Conservation (phyloP, 2,797 vertebrate species). For the Margarornis squamiger region DNA sequence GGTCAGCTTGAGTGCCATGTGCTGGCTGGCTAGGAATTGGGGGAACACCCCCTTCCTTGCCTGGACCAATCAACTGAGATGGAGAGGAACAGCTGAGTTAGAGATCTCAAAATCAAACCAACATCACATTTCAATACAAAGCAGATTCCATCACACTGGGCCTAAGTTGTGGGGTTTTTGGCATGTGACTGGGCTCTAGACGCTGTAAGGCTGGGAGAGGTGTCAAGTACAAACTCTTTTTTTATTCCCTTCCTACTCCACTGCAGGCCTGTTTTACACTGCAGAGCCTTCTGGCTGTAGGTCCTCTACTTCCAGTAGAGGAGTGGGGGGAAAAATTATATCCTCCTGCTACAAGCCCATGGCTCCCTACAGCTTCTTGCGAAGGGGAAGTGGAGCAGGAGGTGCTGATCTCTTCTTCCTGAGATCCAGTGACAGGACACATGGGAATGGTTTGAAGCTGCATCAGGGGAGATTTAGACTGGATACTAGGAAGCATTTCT, state of each 20-base stretch:
- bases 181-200: neutral
- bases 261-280: neutral
- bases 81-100: constrained; percentile 29
- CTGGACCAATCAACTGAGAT: constrained; percentile 81
- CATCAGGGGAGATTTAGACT: neutral
- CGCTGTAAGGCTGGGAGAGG: neutral
- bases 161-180: neutral
- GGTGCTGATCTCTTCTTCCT: neutral
- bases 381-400: neutral
- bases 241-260: neutral
- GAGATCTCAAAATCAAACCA: neutral
- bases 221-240: neutral
- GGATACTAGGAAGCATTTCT: neutral
- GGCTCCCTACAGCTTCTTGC: neutral
- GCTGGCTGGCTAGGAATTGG: constrained; percentile 80
- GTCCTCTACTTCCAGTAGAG: neutral
- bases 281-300: neutral
- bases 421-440: neutral
- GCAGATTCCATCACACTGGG: neutral
- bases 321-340: neutral
- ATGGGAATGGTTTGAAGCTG: neutral
- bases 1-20: constrained; percentile 86
- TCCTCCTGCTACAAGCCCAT: neutral
- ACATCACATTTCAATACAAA: neutral
- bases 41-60: constrained; percentile 89